phyloP scores from a whole-genome alignment of 2,113 vertebrate species.

The Deroptyus accipitrinus region DNA sequence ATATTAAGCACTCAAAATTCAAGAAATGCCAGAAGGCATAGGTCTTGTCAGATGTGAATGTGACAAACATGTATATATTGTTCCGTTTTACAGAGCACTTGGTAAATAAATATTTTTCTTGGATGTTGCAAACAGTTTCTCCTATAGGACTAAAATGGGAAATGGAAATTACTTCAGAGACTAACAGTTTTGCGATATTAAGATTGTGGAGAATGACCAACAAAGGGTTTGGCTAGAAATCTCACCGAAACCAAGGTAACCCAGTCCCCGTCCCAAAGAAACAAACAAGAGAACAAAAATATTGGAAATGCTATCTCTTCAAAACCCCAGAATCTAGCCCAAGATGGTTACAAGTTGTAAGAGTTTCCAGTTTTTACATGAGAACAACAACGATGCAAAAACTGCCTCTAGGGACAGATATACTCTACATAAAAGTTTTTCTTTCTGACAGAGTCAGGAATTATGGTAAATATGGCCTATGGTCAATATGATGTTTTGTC shows the following conservation, averaged over 20 bases:
- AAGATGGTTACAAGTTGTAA: not conserved
- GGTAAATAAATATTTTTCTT: constrained; percentile 38
- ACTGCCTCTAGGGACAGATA: not conserved
- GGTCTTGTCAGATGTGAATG: constrained; percentile 37
- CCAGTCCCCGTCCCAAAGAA: not conserved
- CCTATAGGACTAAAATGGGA: constrained; percentile 11
- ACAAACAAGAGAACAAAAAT: not conserved
- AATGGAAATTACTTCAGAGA: constrained; percentile 33
- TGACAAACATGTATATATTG: constrained; percentile 33
- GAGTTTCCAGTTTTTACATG: not conserved
- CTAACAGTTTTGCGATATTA: not conserved
- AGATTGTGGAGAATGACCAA: not conserved
- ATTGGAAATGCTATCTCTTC: not conserved
- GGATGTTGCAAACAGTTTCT: constrained; percentile 35
- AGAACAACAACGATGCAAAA: not conserved
- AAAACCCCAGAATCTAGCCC: not conserved
- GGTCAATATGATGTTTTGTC: not conserved
- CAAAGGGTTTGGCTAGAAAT: not conserved
- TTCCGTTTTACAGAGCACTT: not conserved
- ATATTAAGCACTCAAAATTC: constrained; percentile 52
- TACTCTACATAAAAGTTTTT: not conserved
- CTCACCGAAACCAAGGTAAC: not conserved
- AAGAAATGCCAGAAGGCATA: constrained; percentile 48
- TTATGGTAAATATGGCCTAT: not conserved
- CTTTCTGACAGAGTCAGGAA: not conserved